Evolutionary conservation across 2,113 vertebrate species (phyloP).

Genomic region (Campylomormyrus tamandua): DNA sequence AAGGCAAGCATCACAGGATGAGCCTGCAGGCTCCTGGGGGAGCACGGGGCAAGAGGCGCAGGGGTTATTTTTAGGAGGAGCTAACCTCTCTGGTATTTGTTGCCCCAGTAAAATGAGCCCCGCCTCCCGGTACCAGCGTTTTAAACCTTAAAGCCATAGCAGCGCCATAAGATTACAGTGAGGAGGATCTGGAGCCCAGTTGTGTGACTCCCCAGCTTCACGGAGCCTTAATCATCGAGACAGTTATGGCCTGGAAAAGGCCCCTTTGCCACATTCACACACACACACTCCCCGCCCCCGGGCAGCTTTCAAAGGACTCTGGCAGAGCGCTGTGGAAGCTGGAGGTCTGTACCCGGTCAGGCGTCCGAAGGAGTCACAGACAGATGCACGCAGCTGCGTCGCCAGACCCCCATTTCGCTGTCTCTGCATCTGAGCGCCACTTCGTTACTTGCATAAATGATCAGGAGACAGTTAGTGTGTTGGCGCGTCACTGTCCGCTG

Average conservation of each 20-base stretch:
- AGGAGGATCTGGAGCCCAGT: not conserved
- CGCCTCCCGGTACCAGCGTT: too few species aligned
- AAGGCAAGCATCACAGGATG: slow-evolving; percentile 44
- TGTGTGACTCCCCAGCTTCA: not conserved
- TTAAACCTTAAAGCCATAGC: slow-evolving; percentile 2
- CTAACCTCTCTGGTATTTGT: slow-evolving; percentile 38
- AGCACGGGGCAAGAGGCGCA: slow-evolving; percentile 34
- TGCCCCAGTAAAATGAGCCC: not conserved
- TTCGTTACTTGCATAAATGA: not conserved
- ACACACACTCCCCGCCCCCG: not conserved
- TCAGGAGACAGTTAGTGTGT: not conserved
- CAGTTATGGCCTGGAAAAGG: not conserved
- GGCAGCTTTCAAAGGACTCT: not conserved
- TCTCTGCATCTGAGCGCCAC: not conserved
- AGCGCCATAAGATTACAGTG: not conserved
- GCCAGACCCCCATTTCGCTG: not conserved
- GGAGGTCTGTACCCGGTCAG: slow-evolving; percentile 32
- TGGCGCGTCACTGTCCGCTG: not conserved
- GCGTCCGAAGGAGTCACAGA: slow-evolving; percentile 39
- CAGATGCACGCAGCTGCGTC: slow-evolving; percentile 48
- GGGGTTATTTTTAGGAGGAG: slow-evolving; percentile 61
- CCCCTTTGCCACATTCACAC: not conserved
- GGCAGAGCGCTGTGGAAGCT: not conserved
- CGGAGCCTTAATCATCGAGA: not conserved
- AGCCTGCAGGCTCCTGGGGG: slow-evolving; percentile 55